phyloP scores from a whole-genome alignment of 2,797 vertebrate species.

The Gobionotothen gibberifrons region DNA sequence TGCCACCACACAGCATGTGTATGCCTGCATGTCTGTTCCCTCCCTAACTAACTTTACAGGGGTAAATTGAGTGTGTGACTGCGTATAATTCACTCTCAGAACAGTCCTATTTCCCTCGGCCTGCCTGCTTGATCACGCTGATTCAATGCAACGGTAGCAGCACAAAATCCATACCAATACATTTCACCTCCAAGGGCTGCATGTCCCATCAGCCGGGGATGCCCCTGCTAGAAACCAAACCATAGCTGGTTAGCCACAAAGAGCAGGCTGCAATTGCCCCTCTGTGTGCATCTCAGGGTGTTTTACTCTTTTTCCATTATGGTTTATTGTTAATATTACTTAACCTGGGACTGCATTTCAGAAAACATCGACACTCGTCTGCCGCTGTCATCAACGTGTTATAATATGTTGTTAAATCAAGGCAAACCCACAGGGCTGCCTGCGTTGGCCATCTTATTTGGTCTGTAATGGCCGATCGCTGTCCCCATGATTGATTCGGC shows the following conservation, averaged over 20 bases:
- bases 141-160: slow-evolving; percentile 82
- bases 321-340: slow-evolving; percentile 56
- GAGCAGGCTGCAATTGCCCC: slow-evolving; percentile 34
- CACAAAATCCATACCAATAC: slow-evolving; percentile 85
- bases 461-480: slow-evolving; percentile 60
- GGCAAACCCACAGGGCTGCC: slow-evolving; percentile 53
- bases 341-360: slow-evolving; percentile 34
- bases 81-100: slow-evolving; percentile 85
- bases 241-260: slow-evolving; percentile 70
- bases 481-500: slow-evolving; percentile 71
- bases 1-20: slow-evolving; percentile 55
- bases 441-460: slow-evolving; percentile 66
- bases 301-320: slow-evolving; percentile 49
- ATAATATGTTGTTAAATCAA: slow-evolving; percentile 70
- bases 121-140: slow-evolving; percentile 83
- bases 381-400: slow-evolving; percentile 48
- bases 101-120: slow-evolving; percentile 79
- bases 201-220: slow-evolving; percentile 73
- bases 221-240: slow-evolving; percentile 67
- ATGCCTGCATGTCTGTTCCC: slow-evolving; percentile 64
- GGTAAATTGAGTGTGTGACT: slow-evolving; percentile 87
- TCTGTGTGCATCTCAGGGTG: slow-evolving; percentile 32
- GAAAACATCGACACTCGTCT: slow-evolving; percentile 40
- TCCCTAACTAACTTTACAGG: slow-evolving; percentile 81
- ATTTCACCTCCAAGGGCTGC: slow-evolving; percentile 78